These are phyloP conservation scores for Riparia riparia DNA, from an alignment of 2,113 vertebrate species.

Conservation along the genomic window DNA sequence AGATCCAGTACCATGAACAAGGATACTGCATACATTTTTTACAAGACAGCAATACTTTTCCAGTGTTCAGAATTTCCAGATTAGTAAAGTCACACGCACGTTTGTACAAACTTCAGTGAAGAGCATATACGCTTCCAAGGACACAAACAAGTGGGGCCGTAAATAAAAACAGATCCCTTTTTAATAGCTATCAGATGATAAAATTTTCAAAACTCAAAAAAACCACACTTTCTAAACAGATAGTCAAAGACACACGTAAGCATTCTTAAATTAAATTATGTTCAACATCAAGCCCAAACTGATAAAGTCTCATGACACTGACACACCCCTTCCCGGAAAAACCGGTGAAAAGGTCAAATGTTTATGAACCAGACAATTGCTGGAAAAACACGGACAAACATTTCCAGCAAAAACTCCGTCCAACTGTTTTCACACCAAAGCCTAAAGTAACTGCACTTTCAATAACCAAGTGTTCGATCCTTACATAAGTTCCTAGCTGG, in stretches of 20 bases:
- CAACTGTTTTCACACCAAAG: constrained; percentile 4
- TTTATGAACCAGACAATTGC: constrained; percentile 53
- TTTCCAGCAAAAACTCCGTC: background rate
- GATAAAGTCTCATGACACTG: constrained; percentile 29
- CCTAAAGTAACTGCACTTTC: background rate
- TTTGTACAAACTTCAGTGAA: background rate
- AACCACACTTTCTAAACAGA: background rate
- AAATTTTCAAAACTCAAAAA: background rate
- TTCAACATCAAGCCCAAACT: background rate
- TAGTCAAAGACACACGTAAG: background rate
- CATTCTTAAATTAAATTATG: background rate
- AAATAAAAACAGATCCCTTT: background rate
- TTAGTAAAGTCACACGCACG: background rate
- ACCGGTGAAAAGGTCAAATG: constrained; percentile 26
- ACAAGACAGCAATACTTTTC: background rate
- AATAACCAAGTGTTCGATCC: background rate
- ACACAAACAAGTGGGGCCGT: background rate
- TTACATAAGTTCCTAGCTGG: background rate
- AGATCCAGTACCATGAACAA: background rate
- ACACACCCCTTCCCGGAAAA: constrained; percentile 62
- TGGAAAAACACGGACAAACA: constrained; percentile 46
- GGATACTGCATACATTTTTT: background rate
- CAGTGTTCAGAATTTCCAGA: background rate
- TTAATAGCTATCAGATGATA: background rate
- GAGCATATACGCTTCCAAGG: background rate